Percentiles rank a stretch among this genome's conserved stretches.
These are phyloP conservation scores for Drosophila limbata DNA, from an alignment of 2,888 invertebrate species.

Conservation along the genomic window DNA sequence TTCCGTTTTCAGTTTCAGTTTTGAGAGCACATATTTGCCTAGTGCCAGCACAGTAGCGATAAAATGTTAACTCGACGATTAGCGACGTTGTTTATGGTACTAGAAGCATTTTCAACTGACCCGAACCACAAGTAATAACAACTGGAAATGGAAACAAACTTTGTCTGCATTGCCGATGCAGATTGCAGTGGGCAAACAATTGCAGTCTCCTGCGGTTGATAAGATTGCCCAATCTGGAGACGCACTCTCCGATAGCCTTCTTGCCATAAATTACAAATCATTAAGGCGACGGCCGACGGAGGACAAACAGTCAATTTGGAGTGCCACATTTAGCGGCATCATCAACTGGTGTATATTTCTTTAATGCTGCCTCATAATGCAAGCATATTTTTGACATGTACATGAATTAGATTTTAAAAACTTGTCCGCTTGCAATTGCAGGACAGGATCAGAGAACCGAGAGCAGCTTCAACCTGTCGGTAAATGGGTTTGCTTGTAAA, in stretches of 20 bases:
- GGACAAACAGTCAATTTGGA: constrained; percentile 37
- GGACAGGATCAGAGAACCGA: constrained; percentile 23
- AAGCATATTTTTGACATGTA: constrained; percentile 77
- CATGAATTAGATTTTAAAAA: constrained; percentile 81
- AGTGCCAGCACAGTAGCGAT: constrained; percentile 81
- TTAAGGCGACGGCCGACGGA: constrained; percentile 58
- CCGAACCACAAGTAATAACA: constrained; percentile 14
- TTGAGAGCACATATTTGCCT: constrained; percentile 71
- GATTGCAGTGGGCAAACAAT: constrained; percentile 72
- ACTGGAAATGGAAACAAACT: constrained; percentile 3
- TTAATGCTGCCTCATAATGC: constrained; percentile 64
- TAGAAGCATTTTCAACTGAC: constrained; percentile 20
- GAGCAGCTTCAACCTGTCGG: constrained; percentile 45
- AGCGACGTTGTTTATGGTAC: constrained; percentile 57
- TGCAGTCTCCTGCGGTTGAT: constrained; percentile 64
- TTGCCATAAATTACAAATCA: constrained; percentile 78
- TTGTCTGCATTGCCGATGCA: constrained; percentile 41
- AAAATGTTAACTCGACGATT: constrained; percentile 80
- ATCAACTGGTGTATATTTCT: constrained; percentile 27
- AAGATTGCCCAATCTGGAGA: constrained; percentile 55
- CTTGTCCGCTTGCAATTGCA: constrained; percentile 57
- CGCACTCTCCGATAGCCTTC: constrained; percentile 63
- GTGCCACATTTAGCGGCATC: constrained; percentile 47
- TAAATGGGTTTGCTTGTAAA: constrained; percentile 73
- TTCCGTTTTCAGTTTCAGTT: constrained; percentile 46